These are phyloP conservation scores for Heteromyza rotundicornis DNA, from an alignment of 2,888 invertebrate species.

Conservation along the genomic window DNA sequence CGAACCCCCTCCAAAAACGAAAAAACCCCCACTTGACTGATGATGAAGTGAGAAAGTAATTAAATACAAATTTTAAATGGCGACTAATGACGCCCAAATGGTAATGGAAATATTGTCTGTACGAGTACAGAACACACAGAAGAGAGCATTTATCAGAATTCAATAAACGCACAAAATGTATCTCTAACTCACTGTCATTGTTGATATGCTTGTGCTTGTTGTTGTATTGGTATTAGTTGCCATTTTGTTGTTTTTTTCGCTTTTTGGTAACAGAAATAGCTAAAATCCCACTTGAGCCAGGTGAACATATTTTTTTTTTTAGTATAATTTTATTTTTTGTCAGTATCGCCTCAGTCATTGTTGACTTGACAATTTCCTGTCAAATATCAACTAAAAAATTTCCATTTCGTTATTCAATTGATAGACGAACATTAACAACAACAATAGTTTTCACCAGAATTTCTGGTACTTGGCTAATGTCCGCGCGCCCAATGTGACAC, in stretches of 20 bases:
- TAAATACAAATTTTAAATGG: constrained; percentile 54
- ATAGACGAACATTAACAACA: neutral
- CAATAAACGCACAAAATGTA: constrained; percentile 41
- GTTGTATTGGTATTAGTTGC: neutral
- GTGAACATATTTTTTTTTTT: constrained; percentile 8
- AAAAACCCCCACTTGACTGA: constrained; percentile 42
- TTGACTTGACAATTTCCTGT: constrained; percentile 26
- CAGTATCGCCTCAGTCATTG: constrained; percentile 4
- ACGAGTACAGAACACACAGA: neutral
- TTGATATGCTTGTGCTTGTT: constrained; percentile 32
- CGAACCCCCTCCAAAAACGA: constrained; percentile 3
- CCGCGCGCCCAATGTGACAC: neutral
- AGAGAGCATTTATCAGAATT: constrained; percentile 44
- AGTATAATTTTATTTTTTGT: too few relatives aligned
- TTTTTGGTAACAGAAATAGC: neutral
- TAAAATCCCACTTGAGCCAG: neutral
- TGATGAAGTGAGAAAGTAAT: constrained; percentile 55
- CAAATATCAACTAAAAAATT: constrained; percentile 13
- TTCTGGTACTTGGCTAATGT: neutral
- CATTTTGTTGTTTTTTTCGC: neutral
- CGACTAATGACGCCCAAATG: constrained; percentile 52
- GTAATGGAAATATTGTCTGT: constrained; percentile 3
- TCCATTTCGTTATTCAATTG: neutral
- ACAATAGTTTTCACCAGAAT: constrained; percentile 7
- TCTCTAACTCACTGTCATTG: constrained; percentile 40